Conservation (phyloP, 2,888 invertebrate genomes). For the Cheilosia vernalis region DNA sequence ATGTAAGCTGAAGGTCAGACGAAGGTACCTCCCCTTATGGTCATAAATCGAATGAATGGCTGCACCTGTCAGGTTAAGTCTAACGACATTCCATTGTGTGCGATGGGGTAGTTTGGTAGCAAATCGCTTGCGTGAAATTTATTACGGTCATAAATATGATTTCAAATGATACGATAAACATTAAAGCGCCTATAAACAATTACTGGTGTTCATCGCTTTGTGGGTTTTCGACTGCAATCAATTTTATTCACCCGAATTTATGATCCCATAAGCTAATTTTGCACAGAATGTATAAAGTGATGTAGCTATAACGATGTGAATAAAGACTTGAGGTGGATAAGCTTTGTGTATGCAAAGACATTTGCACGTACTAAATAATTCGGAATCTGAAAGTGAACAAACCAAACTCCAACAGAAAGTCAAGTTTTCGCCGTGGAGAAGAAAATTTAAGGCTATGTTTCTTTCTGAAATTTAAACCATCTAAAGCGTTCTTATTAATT, state of each 20-base stretch:
- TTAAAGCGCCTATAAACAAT: constrained; percentile 68
- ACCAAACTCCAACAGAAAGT: too few species aligned
- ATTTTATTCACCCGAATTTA: constrained; percentile 66
- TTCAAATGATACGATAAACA: constrained; percentile 70
- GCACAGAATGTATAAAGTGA: not conserved
- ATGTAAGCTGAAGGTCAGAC: constrained; percentile 35
- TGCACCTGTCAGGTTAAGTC: constrained; percentile 58
- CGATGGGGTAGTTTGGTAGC: constrained; percentile 24
- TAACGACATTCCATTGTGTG: constrained; percentile 59
- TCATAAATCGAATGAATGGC: constrained; percentile 55
- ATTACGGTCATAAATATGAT: constrained; percentile 66
- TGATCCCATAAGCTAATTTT: not conserved
- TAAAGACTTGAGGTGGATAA: too few species aligned
- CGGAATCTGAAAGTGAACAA: too few species aligned
- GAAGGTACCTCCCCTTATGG: constrained; percentile 22
- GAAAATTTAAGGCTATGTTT: too few species aligned
- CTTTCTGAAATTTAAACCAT: too few species aligned
- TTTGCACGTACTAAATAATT: too few species aligned
- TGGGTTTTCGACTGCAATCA: constrained; percentile 50
- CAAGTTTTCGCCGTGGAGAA: too few species aligned
- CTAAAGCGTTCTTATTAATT: too few species aligned
- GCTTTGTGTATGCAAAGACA: too few species aligned
- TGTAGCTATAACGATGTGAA: not conserved
- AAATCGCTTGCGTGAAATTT: constrained; percentile 63
- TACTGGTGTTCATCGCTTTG: constrained; percentile 27